Evolutionary conservation across 2,113 vertebrate species (phyloP).

Genomic region (Azemiops feae): DNA sequence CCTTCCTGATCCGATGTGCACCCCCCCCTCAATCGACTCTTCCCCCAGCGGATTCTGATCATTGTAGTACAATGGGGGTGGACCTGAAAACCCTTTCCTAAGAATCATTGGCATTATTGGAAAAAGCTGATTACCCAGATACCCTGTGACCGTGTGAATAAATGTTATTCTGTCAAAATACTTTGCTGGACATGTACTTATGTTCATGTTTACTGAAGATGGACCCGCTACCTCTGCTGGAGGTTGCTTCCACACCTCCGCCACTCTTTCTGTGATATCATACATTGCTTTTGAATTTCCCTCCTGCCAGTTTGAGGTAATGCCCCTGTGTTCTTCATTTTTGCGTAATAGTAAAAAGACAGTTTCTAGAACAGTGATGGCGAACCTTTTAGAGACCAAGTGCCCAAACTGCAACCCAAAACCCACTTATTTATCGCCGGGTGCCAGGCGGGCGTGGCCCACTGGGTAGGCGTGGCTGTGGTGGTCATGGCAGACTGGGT

Average conservation of each 20-base stretch:
- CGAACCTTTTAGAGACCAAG: too few species aligned
- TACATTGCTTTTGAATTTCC: background rate
- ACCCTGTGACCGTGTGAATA: background rate
- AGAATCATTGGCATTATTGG: background rate
- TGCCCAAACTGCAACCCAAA: too few species aligned
- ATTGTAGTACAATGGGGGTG: background rate
- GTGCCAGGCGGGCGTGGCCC: too few species aligned
- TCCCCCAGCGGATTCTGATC: background rate
- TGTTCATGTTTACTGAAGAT: background rate
- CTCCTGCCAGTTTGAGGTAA: background rate
- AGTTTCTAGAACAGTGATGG: too few species aligned
- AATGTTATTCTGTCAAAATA: background rate
- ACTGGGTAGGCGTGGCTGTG: too few species aligned
- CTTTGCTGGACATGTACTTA: background rate
- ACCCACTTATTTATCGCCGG: too few species aligned
- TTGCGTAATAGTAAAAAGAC: background rate
- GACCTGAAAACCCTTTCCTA: background rate
- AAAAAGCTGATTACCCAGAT: background rate
- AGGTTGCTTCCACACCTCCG: background rate
- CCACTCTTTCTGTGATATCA: background rate
- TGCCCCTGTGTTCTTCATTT: background rate
- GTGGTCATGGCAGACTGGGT: too few species aligned
- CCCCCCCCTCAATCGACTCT: background rate
- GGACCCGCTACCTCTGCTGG: background rate
- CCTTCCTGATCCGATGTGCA: background rate